A percentile compares a stretch with the other conserved stretches of the same genome.
Conservation (phyloP, 2,113 vertebrate species). For the Tor tambroides region DNA sequence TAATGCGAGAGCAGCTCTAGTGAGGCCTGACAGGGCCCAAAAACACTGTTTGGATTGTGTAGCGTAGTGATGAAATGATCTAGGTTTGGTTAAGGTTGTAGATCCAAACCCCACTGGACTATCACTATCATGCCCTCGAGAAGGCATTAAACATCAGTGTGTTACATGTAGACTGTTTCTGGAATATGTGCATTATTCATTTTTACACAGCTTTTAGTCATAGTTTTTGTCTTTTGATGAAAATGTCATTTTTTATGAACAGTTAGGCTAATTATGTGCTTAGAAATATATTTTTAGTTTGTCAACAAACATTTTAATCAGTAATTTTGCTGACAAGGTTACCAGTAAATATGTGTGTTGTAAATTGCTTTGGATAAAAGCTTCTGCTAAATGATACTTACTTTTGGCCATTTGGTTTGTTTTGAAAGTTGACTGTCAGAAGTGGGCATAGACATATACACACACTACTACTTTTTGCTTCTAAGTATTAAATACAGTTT, state of each 20-base stretch:
- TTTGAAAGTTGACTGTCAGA: background rate
- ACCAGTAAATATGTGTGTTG: background rate
- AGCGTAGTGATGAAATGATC: background rate
- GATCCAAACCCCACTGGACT: conserved; percentile 21
- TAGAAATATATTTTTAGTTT: background rate
- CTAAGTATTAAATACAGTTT: background rate
- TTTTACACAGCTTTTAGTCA: background rate
- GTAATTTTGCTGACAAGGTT: background rate
- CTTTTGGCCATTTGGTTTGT: background rate
- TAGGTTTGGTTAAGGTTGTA: background rate
- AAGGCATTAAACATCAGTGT: background rate
- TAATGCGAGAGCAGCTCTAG: conserved; percentile 74
- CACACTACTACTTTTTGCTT: background rate
- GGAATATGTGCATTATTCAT: background rate
- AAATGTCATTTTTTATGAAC: background rate
- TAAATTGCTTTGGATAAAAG: background rate
- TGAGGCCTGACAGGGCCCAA: conserved; percentile 67
- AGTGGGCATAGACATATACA: background rate
- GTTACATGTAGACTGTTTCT: background rate
- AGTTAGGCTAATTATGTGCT: too few relatives aligned
- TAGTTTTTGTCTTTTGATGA: background rate
- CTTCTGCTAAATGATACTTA: background rate
- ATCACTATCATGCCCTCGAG: conserved; percentile 3
- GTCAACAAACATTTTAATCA: background rate
- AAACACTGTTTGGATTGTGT: conserved; percentile 73